Percentiles rank a stretch among this genome's conserved stretches.
phyloP scores from a whole-genome alignment of 2,888 invertebrate species.

The Embidobia sp. region DNA sequence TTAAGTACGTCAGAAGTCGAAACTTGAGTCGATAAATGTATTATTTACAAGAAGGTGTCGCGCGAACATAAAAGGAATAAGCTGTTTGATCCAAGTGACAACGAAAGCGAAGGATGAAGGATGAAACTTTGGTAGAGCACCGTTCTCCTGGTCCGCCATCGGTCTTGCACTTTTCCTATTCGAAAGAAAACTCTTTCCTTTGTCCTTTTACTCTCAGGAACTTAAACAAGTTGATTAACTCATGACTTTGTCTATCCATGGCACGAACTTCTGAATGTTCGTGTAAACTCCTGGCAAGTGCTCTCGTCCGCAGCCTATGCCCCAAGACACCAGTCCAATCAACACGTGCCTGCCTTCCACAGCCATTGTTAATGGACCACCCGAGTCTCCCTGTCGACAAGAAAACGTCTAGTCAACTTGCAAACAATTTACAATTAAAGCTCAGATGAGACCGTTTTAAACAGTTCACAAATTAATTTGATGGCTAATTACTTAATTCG shows the following conservation, averaged over 20 bases:
- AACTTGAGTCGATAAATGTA: slow-evolving; percentile 45
- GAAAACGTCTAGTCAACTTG: slow-evolving; percentile 24
- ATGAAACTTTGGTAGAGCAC: slow-evolving; percentile 69
- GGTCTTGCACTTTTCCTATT: slow-evolving; percentile 2
- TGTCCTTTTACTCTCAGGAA: slow-evolving; percentile 49
- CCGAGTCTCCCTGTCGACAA: slow-evolving; percentile 84
- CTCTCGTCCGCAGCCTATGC: slow-evolving; percentile 94
- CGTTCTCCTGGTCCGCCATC: no score
- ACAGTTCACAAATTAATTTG: slow-evolving; percentile 4
- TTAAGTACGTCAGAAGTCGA: slow-evolving; percentile 43
- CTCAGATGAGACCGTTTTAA: slow-evolving; percentile 13
- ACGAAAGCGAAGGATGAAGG: slow-evolving; percentile 39
- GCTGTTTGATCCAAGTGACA: slow-evolving; percentile 39
- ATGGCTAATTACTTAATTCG: slow-evolving; percentile 27
- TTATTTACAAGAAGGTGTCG: slow-evolving; percentile 50
- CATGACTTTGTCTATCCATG: slow-evolving; percentile 94
- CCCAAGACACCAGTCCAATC: slow-evolving; percentile 94
- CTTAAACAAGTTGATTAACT: slow-evolving; percentile 79
- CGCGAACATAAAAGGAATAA: slow-evolving; percentile 41
- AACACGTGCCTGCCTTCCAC: slow-evolving; percentile 93
- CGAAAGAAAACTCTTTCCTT: no score
- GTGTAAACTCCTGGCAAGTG: slow-evolving; percentile 96
- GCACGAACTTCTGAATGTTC: slow-evolving; percentile 95
- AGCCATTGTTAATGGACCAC: slow-evolving; percentile 93
- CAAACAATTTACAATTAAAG: slow-evolving; percentile 32